phyloP scores from a whole-genome alignment of 2,888 invertebrate species.

The Drosophila yooni region DNA sequence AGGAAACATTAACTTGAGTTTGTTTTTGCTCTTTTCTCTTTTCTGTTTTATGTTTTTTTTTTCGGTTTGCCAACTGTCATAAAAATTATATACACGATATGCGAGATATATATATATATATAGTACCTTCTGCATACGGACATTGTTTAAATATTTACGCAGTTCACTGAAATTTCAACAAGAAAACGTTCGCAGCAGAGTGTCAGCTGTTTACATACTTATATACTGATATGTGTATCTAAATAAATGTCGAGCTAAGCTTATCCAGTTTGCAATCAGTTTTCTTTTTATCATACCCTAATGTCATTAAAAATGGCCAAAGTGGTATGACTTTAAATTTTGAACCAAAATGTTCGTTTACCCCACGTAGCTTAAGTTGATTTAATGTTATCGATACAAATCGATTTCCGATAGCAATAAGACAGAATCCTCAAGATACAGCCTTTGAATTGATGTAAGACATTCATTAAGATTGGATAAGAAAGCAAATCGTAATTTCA shows the following conservation, averaged over 20 bases:
- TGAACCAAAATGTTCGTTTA: background rate
- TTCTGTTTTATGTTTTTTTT: background rate
- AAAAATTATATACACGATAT: conserved; percentile 13
- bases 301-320: background rate
- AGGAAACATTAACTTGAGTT: conserved; percentile 33
- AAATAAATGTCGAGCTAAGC: background rate
- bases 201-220: conserved; percentile 10
- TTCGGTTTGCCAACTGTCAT: conserved; percentile 35
- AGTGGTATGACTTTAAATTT: background rate
- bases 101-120: background rate
- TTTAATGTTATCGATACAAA: background rate
- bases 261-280: conserved; percentile 22
- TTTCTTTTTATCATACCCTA: background rate
- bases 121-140: conserved; percentile 8
- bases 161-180: conserved; percentile 49
- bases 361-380: background rate
- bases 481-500: background rate
- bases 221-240: background rate
- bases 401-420: background rate
- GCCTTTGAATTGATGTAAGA: background rate
- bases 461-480: background rate
- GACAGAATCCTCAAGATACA: background rate
- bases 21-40: background rate
- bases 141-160: conserved; percentile 46
- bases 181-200: conserved; percentile 25